Conservation (phyloP, 2,113 vertebrate species). For the Arvicanthis niloticus region DNA sequence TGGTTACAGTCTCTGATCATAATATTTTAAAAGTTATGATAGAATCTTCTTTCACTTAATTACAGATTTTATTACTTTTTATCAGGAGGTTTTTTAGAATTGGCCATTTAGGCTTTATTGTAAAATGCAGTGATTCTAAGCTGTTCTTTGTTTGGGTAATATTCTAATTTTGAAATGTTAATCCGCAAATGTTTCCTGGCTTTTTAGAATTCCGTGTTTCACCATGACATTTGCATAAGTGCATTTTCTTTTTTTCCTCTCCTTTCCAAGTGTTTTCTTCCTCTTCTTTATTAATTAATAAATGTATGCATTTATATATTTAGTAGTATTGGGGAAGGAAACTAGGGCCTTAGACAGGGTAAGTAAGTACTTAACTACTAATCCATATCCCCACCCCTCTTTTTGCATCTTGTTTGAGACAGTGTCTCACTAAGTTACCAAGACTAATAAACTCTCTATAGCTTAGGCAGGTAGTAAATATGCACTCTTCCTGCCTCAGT, state of each 20-base stretch:
- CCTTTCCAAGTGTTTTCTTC: neutral
- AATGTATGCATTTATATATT: neutral
- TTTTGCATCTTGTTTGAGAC: neutral
- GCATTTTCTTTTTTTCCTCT: neutral
- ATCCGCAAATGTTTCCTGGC: neutral
- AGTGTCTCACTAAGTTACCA: neutral
- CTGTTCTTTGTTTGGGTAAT: constrained; percentile 8
- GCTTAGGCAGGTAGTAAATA: neutral
- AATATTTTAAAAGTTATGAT: constrained; percentile 49
- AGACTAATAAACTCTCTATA: neutral
- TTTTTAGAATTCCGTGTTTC: neutral
- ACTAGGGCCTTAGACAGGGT: neutral
- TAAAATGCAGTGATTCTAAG: constrained; percentile 19
- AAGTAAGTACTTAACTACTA: neutral
- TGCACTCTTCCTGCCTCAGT: neutral
- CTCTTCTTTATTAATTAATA: neutral
- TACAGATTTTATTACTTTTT: constrained; percentile 52
- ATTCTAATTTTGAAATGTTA: constrained; percentile 27
- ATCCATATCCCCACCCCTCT: neutral
- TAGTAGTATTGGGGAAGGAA: neutral
- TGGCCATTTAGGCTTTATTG: constrained; percentile 36
- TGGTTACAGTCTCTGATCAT: constrained; percentile 35
- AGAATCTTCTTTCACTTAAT: constrained; percentile 30
- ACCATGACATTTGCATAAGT: neutral
- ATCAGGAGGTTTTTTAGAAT: constrained; percentile 18